Conservation (phyloP, 2,888 invertebrate species). For the Ditylenchus weischeri region DNA sequence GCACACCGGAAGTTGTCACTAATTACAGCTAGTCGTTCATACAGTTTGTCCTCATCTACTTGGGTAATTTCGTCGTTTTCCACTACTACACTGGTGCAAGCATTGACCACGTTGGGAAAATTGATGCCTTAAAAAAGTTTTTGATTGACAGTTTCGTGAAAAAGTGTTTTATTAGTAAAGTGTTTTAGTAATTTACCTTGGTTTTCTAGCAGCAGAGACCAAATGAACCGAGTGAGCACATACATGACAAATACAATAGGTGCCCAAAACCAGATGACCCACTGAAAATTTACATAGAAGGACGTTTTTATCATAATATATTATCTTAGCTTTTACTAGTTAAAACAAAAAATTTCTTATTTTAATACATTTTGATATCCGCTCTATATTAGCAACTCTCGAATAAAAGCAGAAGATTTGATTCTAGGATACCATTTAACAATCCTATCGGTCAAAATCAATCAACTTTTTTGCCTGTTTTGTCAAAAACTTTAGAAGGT, state of each 20-base stretch:
- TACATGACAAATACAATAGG: conserved; percentile 35
- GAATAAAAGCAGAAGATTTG: too few species aligned
- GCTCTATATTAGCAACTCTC: too few species aligned
- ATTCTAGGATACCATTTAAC: too few species aligned
- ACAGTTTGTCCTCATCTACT: conserved; percentile 27
- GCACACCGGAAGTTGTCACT: conserved; percentile 30
- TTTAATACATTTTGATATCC: too few species aligned
- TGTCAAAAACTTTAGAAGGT: too few species aligned
- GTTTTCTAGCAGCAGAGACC: conserved; percentile 31
- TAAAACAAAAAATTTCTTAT: too few species aligned
- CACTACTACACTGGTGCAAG: conserved; percentile 24
- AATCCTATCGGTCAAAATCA: too few species aligned
- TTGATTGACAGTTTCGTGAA: background rate
- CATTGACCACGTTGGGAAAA: conserved; percentile 29
- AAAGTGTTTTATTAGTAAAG: background rate
- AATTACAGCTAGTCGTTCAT: conserved; percentile 29
- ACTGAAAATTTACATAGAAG: conserved; percentile 18
- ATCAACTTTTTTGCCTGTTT: too few species aligned
- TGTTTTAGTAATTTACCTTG: conserved; percentile 20
- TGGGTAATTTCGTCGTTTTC: conserved; percentile 32
- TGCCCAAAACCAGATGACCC: conserved; percentile 32
- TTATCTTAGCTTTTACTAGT: too few species aligned
- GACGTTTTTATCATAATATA: too few species aligned
- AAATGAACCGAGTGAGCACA: conserved; percentile 28
- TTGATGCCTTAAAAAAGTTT: conserved; percentile 25